Evolutionary conservation across 2,888 invertebrate species (phyloP), one percentile per base, ranked within the genome.

Genomic region (Scrobipalpa costella): DNA sequence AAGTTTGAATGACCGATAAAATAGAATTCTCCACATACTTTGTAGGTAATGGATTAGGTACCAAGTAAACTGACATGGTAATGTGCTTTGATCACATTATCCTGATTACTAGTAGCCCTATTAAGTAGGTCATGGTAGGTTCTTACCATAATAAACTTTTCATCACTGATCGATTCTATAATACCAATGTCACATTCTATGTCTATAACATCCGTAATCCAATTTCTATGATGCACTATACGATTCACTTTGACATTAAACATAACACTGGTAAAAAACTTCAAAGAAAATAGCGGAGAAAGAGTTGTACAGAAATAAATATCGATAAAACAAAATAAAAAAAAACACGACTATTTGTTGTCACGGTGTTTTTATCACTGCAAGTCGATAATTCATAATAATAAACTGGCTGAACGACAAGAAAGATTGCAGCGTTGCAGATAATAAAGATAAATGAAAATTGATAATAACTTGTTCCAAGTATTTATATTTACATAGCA

Each of bases 401-500:
- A 60, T 27, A 47, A 61, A 49, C 34, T 34, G 33, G 40, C 13
- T 61, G 38, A 15, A 50, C 61, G 40, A 63, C 57, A 57, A 40
- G 33, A 33, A 19, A 40, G 44, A 63, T 63, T 57, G 19, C 63
- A 57, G 47, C 44, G 52, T 13, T 61, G 33, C 27, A 63, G 47
- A 66, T 64, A 66, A 63, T 61, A 62, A 63, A 65, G 65, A 63
- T 66, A 63, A 66, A 63, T 66, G 55, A 62, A 66, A 27, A 47
- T 36, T 40, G 63, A 63, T 66, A 64, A 61, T 61, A 52, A 65
- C 65, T 57, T 52, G 63, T 65, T 66, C 61, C 33, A 52, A 59
- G 55, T 55, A 34, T 55, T 55, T 63, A 62, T 63, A 59, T 62
- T 52, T 61, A 27, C 61, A 52, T 60, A 55, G 50, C 63, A 40